Conservation (phyloP, 2,888 invertebrate genomes). For the Melanargia galathea region DNA sequence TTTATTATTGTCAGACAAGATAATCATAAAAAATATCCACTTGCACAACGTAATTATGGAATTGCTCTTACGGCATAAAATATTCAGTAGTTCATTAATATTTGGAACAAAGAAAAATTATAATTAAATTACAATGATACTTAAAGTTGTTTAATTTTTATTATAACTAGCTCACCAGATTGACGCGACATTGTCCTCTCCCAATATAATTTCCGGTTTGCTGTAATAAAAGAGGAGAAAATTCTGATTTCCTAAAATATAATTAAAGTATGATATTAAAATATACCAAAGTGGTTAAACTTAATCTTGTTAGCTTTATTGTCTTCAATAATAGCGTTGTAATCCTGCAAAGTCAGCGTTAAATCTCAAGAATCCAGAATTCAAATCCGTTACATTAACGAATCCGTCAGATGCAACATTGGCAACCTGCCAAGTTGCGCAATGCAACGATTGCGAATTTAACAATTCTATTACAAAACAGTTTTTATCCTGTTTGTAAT, state of each 20-base stretch:
- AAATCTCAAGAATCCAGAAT: conserved; percentile 11
- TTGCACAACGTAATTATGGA: not conserved
- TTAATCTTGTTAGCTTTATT: too few species aligned
- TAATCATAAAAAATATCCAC: conserved; percentile 10
- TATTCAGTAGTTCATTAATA: not conserved
- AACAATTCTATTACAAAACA: conserved; percentile 45
- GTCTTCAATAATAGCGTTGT: too few species aligned
- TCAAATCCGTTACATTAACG: conserved; percentile 34
- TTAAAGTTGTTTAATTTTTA: too few species aligned
- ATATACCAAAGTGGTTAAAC: too few species aligned
- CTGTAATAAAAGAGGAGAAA: too few species aligned
- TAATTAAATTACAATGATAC: not conserved
- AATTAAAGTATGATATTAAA: too few species aligned
- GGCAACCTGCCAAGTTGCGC: conserved; percentile 55
- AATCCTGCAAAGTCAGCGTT: too few species aligned
- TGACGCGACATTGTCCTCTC: too few species aligned
- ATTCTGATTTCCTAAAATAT: too few species aligned
- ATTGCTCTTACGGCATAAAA: conserved; percentile 5
- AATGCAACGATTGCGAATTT: conserved; percentile 55
- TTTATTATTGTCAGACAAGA: conserved; percentile 4
- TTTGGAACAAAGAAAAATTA: conserved; percentile 6
- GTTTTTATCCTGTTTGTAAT: conserved; percentile 33
- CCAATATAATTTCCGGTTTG: too few species aligned
- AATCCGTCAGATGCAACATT: conserved; percentile 55
- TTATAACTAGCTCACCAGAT: too few species aligned